Evolutionary conservation across 1,140 invertebrate species (phyloP), one percentile per base, ranked within the genome.

Genomic region (Macrobrachium nipponense): DNA sequence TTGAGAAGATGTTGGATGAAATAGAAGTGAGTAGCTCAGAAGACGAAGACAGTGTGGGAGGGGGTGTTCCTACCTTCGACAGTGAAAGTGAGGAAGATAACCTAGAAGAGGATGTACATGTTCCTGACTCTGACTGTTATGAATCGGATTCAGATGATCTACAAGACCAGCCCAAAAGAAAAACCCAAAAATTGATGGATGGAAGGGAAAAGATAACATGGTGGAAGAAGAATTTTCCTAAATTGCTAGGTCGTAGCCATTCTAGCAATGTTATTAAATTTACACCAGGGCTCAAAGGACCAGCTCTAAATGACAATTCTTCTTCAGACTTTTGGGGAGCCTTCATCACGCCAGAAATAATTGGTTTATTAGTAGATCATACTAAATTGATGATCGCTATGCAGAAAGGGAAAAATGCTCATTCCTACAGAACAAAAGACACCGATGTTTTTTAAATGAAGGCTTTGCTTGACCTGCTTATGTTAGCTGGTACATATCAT

Each of bases 191-290:
- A 79, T 59, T 79, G 77, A 79, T 79, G 77, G 77, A 79, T 79
- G 77, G 77, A 17, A 79, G n/a, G 60, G 77, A 79, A 79, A 79
- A 79, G 7, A 79, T 44, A 79, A 79, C 77, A 79, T 79, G 77
- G 77, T 79, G 77, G 77, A 68, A 79, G 36, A 64, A 79, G 77
- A 44, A 79, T 36, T 6, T 44, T 79, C 77, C 77, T 79, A 72
- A 44, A 17, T 75, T 79, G 77, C 77, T 44, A 79, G 77, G 77
- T 79, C 77, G 51, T 36, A 79, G 7, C 66, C 36, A 17, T 68
- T 79, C 77, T 79, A 59, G 77, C 77, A 79, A 79, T 79, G 77
- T 79, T 79, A 79, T 79, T 5, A 79, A 79, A 79, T 79, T 79
- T 79, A 79, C 77, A 79, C 77, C 51, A 79, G 77, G 77, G 66